A percentile compares a stretch with the other conserved stretches of the same genome.
Evolutionary conservation across 2,797 vertebrate genomes (phyloP).

Genomic region (Peromyscus aztecus): DNA sequence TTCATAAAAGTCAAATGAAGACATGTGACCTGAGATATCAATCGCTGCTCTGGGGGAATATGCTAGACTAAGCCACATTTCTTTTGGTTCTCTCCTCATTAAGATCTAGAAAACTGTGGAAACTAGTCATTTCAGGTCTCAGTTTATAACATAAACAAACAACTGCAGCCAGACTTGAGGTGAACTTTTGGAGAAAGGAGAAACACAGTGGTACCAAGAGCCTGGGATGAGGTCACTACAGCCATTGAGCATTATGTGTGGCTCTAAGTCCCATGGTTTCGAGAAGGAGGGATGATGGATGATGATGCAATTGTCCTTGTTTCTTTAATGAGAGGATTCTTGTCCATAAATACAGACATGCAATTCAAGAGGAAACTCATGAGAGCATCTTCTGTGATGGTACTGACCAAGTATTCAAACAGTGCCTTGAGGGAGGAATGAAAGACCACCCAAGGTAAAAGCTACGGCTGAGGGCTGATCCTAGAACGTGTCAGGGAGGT

Average conservation of each 20-base stretch:
- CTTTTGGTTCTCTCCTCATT: not conserved
- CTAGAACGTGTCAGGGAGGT: not conserved
- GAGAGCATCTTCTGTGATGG: conserved; percentile 21
- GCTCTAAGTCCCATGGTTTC: conserved; percentile 33
- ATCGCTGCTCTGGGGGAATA: not conserved
- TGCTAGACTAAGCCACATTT: not conserved
- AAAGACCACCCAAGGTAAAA: conserved; percentile 27
- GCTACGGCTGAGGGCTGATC: not conserved
- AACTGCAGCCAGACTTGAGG: conserved; percentile 3
- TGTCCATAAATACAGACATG: conserved; percentile 68
- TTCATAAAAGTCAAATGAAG: conserved; percentile 50
- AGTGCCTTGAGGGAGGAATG: not conserved
- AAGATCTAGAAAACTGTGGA: conserved; percentile 12
- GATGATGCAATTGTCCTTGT: conserved; percentile 62
- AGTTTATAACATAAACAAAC: conserved; percentile 40
- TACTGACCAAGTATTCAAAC: not conserved
- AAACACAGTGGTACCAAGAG: conserved; percentile 55
- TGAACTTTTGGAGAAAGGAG: conserved; percentile 49
- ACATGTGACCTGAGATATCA: not conserved
- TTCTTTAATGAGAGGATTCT: conserved; percentile 59
- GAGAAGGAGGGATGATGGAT: conserved; percentile 63
- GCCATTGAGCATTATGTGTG: conserved; percentile 7
- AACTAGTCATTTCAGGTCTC: not conserved
- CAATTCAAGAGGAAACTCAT: conserved; percentile 69
- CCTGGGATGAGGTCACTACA: conserved; percentile 56